Evolutionary conservation across 2,888 invertebrate species (phyloP).

Genomic region (Metallyticus violacea): DNA sequence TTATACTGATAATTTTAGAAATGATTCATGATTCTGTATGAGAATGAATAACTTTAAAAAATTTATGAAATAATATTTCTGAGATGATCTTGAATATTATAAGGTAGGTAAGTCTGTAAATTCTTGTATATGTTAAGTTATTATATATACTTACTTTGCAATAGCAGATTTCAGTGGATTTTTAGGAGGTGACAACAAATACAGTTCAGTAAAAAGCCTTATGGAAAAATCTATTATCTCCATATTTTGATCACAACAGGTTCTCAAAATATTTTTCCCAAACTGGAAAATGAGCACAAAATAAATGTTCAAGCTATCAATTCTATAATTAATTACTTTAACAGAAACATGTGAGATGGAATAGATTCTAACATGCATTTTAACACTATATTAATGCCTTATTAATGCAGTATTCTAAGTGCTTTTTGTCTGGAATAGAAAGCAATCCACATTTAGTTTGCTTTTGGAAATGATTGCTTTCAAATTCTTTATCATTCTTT

Average conservation of each 20-base stretch:
- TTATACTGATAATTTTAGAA: too few species aligned
- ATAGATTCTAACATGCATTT: too few species aligned
- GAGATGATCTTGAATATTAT: background rate
- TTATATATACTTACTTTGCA: constrained; percentile 41
- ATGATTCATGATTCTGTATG: too few species aligned
- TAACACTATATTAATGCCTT: too few species aligned
- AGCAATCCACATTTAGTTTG: too few species aligned
- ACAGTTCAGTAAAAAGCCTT: constrained; percentile 44
- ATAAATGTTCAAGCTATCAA: background rate
- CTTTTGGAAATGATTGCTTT: too few species aligned
- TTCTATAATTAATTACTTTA: background rate
- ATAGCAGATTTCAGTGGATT: constrained; percentile 47
- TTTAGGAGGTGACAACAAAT: constrained; percentile 43
- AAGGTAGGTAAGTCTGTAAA: background rate
- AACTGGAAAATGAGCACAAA: constrained; percentile 7
- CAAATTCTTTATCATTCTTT: too few species aligned
- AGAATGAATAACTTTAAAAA: too few species aligned
- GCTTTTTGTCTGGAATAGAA: too few species aligned
- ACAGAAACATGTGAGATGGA: background rate
- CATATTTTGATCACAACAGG: background rate
- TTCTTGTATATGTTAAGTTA: background rate
- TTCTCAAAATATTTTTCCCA: background rate
- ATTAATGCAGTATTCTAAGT: too few species aligned
- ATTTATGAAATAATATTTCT: too few species aligned
- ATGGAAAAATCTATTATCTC: constrained; percentile 28